A percentile compares a stretch with the other conserved stretches of the same genome.
Evolutionary conservation across 2,888 invertebrate species (phyloP).

Genomic region (Mesochorus sp.): DNA sequence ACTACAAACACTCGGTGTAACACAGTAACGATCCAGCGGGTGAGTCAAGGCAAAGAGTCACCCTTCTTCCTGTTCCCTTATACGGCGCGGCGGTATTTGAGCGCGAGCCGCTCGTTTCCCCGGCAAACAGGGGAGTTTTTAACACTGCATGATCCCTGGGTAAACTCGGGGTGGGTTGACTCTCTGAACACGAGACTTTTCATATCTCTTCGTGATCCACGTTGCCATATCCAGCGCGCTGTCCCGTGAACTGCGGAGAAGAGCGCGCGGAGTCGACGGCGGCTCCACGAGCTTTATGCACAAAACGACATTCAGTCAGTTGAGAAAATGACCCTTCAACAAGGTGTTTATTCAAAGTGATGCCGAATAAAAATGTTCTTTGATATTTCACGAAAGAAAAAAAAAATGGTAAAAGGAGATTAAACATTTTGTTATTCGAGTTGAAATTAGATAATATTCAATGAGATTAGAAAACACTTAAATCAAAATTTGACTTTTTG

Average conservation of each 20-base stretch:
- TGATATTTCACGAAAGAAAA: not conserved
- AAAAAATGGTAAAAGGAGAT: slow-evolving; percentile 13
- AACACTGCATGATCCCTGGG: slow-evolving; percentile 81
- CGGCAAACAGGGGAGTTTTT: slow-evolving; percentile 81
- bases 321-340: slow-evolving; percentile 54
- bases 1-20: slow-evolving; percentile 80
- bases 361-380: slow-evolving; percentile 27
- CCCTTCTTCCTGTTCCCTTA: slow-evolving; percentile 66
- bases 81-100: slow-evolving; percentile 37
- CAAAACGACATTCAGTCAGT: slow-evolving; percentile 55
- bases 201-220: slow-evolving; percentile 63
- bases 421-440: not conserved
- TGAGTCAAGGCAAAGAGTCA: slow-evolving; percentile 65
- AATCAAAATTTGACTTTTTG: no score
- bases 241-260: slow-evolving; percentile 47
- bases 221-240: slow-evolving; percentile 31
- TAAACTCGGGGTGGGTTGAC: slow-evolving; percentile 73
- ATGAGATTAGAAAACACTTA: no score
- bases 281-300: slow-evolving; percentile 49
- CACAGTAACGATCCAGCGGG: slow-evolving; percentile 79
- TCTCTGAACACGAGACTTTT: slow-evolving; percentile 69
- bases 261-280: no score
- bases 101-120: slow-evolving; percentile 70
- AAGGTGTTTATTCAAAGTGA: slow-evolving; percentile 46
- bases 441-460: not conserved